Percentiles rank a stretch among this genome's conserved stretches.
Conservation (phyloP, 2,113 vertebrate species). For the Onychorhynchus coronatus region DNA sequence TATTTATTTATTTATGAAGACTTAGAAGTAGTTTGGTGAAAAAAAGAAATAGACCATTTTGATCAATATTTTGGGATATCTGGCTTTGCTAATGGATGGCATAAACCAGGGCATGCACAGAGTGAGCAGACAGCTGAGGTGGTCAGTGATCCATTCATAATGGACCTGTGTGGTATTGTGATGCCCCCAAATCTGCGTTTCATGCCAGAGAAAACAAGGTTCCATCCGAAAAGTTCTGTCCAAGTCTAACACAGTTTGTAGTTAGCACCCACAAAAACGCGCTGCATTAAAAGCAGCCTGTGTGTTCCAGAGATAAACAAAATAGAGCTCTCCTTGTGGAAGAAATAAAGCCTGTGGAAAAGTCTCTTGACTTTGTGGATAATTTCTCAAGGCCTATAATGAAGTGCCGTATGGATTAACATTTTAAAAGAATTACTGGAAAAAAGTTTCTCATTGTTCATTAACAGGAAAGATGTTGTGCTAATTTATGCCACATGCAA, state of each 20-base stretch:
- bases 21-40: background rate
- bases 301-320: background rate
- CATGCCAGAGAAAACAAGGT: background rate
- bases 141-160: background rate
- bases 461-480: conserved; percentile 23
- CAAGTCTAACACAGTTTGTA: background rate
- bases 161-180: background rate
- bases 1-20: background rate
- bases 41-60: background rate
- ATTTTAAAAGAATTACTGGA: background rate
- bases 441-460: conserved; percentile 34
- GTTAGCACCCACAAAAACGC: background rate
- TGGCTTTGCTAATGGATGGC: background rate
- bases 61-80: background rate
- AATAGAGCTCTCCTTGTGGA: background rate
- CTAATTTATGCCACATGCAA: conserved; percentile 43
- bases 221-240: background rate
- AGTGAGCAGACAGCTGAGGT: background rate
- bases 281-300: background rate
- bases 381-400: conserved; percentile 21
- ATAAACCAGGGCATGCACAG: background rate
- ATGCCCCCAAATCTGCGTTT: background rate
- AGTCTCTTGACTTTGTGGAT: background rate
- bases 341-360: background rate
- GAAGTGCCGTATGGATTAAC: background rate